phyloP scores from a whole-genome alignment of 2,888 invertebrate genomes.

The Xylota segnis region DNA sequence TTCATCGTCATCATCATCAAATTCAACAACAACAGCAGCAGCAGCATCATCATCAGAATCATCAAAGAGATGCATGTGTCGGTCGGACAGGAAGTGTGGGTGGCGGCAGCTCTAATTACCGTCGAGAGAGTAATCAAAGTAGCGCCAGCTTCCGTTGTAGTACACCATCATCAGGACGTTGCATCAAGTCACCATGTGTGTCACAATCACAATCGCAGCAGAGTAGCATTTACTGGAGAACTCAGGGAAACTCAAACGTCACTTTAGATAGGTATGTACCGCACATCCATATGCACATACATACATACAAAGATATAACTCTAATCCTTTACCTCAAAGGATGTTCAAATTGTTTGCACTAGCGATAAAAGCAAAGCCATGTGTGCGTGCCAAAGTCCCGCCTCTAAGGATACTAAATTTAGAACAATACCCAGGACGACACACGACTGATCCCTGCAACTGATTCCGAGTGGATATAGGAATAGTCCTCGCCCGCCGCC shows the following conservation, averaged over 20 bases:
- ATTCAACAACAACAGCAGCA: conserved; percentile 50
- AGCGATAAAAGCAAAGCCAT: not conserved
- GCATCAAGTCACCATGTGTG: conserved; percentile 65
- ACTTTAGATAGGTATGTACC: conserved; percentile 73
- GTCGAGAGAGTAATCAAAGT: conserved; percentile 68
- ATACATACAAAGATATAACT: too few relatives aligned
- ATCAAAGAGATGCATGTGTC: conserved; percentile 78
- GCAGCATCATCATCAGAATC: conserved; percentile 69
- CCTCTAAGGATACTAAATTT: conserved; percentile 3
- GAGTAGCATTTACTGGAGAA: conserved; percentile 78
- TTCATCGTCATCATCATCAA: conserved; percentile 63
- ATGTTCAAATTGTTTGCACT: conserved; percentile 5
- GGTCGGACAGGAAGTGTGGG: conserved; percentile 77
- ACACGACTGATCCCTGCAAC: conserved; percentile 15
- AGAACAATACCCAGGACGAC: not conserved
- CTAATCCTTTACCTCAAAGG: not conserved
- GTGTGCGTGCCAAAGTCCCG: not conserved
- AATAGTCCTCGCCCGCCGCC: not conserved
- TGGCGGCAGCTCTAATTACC: conserved; percentile 79
- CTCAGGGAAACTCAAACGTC: conserved; percentile 75
- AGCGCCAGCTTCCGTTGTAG: conserved; percentile 61
- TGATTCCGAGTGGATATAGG: conserved; percentile 26
- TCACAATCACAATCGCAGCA: conserved; percentile 79
- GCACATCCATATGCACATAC: not conserved
- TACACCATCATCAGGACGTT: conserved; percentile 55